phyloP scores from a whole-genome alignment of 2,888 invertebrate genomes.

The Shargacucullia verbasci region DNA sequence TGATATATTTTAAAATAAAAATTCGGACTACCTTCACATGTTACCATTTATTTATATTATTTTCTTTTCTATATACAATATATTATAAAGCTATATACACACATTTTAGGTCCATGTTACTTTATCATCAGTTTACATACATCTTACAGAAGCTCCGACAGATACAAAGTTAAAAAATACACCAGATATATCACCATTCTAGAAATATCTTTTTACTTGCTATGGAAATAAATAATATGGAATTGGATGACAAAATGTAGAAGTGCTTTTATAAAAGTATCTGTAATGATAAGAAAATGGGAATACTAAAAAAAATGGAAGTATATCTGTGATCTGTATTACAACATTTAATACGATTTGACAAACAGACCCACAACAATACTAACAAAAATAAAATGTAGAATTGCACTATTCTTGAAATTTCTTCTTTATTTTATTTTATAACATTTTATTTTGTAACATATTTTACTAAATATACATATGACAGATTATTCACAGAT shows the following conservation, averaged over 20 bases:
- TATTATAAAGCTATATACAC: constrained; percentile 82
- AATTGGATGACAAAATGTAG: constrained; percentile 40
- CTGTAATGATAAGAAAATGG: constrained; percentile 8
- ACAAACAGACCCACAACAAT: constrained; percentile 4
- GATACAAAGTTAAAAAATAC: constrained; percentile 55
- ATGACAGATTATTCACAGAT: constrained; percentile 43
- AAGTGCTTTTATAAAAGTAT: constrained; percentile 23
- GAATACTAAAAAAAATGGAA: constrained; percentile 23
- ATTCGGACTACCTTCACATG: constrained; percentile 56
- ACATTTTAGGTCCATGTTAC: constrained; percentile 83
- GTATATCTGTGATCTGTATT: constrained; percentile 15
- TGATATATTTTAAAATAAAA: constrained; percentile 13
- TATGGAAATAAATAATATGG: constrained; percentile 55
- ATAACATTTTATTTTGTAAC: constrained; percentile 26
- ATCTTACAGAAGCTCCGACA: constrained; percentile 56
- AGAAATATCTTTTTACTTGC: constrained; percentile 43
- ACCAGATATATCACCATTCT: constrained; percentile 47
- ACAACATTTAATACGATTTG: background rate
- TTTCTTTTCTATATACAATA: constrained; percentile 79
- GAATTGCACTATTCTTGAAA: constrained; percentile 26
- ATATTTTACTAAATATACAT: constrained; percentile 29
- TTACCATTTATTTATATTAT: constrained; percentile 74
- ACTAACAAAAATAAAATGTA: constrained; percentile 9
- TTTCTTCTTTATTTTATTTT: constrained; percentile 5
- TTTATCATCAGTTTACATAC: constrained; percentile 57